These are phyloP conservation scores for Gnatocerus cornutus DNA, from an alignment of 2,888 invertebrate genomes.

Conservation along the genomic window DNA sequence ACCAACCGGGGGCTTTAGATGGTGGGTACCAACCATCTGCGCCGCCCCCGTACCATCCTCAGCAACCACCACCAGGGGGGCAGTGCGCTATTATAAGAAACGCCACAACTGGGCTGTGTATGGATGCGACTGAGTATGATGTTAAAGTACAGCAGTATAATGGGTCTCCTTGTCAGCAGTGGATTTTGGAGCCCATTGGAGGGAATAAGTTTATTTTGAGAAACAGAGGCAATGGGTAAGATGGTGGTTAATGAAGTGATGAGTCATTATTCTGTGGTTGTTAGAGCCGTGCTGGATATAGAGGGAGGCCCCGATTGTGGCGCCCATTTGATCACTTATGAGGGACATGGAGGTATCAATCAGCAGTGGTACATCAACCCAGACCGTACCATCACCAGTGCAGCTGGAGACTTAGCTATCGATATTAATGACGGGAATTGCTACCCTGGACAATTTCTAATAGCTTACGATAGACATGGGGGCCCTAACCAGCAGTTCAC, in stretches of 20 bases:
- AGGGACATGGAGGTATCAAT: constrained; percentile 29
- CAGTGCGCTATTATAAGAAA: constrained; percentile 25
- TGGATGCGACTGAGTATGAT: constrained; percentile 34
- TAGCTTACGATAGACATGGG: constrained; percentile 39
- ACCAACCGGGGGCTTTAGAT: constrained; percentile 7
- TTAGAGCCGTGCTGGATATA: constrained; percentile 33
- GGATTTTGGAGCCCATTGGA: constrained; percentile 24
- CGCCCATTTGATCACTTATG: constrained; percentile 34
- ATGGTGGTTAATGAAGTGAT: not conserved
- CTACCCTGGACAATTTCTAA: constrained; percentile 27
- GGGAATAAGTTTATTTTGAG: constrained; percentile 10
- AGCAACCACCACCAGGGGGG: constrained; percentile 9
- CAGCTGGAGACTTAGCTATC: constrained; percentile 27
- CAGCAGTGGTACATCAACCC: constrained; percentile 38
- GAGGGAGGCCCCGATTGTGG: constrained; percentile 37
- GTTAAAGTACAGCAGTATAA: constrained; percentile 31
- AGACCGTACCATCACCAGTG: constrained; percentile 35
- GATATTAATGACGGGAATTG: constrained; percentile 33
- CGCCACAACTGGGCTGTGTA: constrained; percentile 1
- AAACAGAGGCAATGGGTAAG: constrained; percentile 34
- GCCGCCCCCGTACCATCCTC: constrained; percentile 10
- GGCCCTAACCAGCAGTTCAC: constrained; percentile 38
- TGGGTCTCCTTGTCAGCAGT: constrained; percentile 20
- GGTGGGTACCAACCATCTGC: not conserved
- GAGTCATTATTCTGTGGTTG: not conserved